Evolutionary conservation across 2,888 invertebrate genomes (phyloP), one percentile per base, ranked within the genome.

Genomic region (Lumbricus terrestris): DNA sequence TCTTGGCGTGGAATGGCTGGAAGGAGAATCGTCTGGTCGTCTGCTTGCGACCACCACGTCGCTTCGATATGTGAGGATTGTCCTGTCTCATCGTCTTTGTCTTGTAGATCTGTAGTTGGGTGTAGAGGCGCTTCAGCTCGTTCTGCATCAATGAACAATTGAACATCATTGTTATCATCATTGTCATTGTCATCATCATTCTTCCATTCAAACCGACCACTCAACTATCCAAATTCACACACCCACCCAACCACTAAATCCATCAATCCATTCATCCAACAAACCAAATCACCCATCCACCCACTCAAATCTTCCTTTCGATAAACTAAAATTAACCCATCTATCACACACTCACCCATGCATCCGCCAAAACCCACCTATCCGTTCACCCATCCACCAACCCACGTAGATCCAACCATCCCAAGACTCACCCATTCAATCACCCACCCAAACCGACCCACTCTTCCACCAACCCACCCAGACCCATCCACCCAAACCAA

Each of bases 31-130:
- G 94, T 89, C 94, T 93, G 91, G 94, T 94, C n/a, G 94, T 94
- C 92, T 94, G 94, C 95, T 98, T 98, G 92, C 98, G 96, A 29
- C 98, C 98, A 33, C 98, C 98, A 91, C 98, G 96, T 90, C 98
- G 96, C 95, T 98, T 98, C 93, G 97, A 97, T 95, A 98, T 98
- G 96, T 98, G 98, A 90, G 98, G 98, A 96, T 98, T 98, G 96
- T 98, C 98, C 93, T 97, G 97, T 92, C 98, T 96, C 95, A 98
- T 96, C 38, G 97, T 98, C 96, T 98, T 98, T 95, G 97, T 97
- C 94, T 98, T 97, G 94, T 98, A 96, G 93, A 98, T 97, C 95
- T 98, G 98, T 93, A 98, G 96, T 95, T 98, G 98, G 91, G 98
- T 97, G 96, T 98, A 98, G 92, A 98, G 96, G 93, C 97, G 96